Percentiles rank a stretch among this genome's conserved stretches.
Evolutionary conservation across 2,113 vertebrate species (phyloP).

Genomic region (Alosa alosa): DNA sequence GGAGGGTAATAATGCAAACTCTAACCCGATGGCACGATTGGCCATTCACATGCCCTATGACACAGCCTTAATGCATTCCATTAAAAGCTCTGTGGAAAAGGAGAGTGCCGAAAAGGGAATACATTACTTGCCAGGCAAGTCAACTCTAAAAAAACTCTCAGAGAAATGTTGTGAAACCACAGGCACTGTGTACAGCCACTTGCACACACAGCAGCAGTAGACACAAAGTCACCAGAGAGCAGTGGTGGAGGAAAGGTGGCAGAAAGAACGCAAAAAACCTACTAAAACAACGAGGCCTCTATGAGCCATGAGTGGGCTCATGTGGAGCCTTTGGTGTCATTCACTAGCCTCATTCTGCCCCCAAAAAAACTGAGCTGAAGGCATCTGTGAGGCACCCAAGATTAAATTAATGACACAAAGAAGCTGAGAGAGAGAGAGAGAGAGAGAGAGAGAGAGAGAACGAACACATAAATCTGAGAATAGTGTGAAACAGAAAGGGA

Average conservation of each 20-base stretch:
- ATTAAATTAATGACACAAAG: neutral
- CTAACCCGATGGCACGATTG: neutral
- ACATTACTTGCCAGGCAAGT: neutral
- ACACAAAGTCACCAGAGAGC: neutral
- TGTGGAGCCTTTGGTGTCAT: neutral
- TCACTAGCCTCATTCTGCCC: neutral
- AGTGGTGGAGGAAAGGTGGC: neutral
- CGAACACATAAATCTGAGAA: neutral
- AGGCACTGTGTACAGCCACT: neutral
- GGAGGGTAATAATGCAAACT: neutral
- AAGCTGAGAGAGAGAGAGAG: neutral
- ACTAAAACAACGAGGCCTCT: neutral
- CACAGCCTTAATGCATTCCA: neutral
- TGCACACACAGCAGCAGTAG: neutral
- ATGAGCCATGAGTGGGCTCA: neutral
- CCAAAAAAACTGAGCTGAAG: neutral
- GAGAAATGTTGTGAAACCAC: neutral
- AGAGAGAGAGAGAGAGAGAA: neutral
- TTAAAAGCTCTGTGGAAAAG: neutral
- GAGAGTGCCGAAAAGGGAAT: neutral
- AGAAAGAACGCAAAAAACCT: neutral
- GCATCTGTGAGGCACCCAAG: neutral
- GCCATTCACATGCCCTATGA: slow-evolving; percentile 17
- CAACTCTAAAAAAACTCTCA: neutral
- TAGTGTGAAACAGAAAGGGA: neutral